Evolutionary conservation across 53 echinoderm and acorn worm species (phyloP).

Genomic region (Crossaster papposus): DNA sequence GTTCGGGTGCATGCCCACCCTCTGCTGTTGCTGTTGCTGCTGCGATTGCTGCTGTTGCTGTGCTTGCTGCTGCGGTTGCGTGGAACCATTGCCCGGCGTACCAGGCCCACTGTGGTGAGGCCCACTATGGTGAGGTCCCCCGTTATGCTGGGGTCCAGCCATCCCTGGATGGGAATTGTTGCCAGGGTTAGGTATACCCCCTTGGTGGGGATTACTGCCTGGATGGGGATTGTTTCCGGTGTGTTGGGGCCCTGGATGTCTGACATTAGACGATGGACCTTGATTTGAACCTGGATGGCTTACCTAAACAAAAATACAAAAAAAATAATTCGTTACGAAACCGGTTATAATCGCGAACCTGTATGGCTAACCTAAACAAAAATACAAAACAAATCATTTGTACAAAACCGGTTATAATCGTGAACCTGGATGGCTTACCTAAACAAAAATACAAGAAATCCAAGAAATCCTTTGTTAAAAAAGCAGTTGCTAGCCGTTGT

Average conservation of each 20-base stretch:
- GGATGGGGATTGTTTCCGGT: constrained; percentile 59
- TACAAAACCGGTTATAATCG: background rate
- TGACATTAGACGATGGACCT: constrained; percentile 40
- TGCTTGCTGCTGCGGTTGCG: constrained; percentile 40
- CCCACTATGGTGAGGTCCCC: constrained; percentile 47
- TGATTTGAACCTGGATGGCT: constrained; percentile 67
- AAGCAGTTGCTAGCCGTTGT: too few species aligned
- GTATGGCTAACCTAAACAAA: constrained; percentile 62
- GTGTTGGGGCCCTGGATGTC: constrained; percentile 54
- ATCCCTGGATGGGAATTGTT: constrained; percentile 57
- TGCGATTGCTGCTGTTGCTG: constrained; percentile 54
- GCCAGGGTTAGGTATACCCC: constrained; percentile 63
- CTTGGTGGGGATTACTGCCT: constrained; percentile 52
- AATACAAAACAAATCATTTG: constrained; percentile 3
- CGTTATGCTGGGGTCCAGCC: constrained; percentile 29
- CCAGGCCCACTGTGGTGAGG: constrained; percentile 54
- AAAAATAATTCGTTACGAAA: background rate
- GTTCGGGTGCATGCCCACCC: constrained; percentile 68
- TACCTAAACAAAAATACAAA: constrained; percentile 36
- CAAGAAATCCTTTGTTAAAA: too few species aligned
- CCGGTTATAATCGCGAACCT: constrained; percentile 19
- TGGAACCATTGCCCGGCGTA: constrained; percentile 51
- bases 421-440: constrained; percentile 60
- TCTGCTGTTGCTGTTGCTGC: constrained; percentile 58
- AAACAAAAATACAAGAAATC: too few species aligned